A percentile compares a stretch with the other conserved stretches of the same genome.
These are phyloP conservation scores for Callinectes sapidus DNA, from an alignment of 2,888 invertebrate species.

Conservation along the genomic window DNA sequence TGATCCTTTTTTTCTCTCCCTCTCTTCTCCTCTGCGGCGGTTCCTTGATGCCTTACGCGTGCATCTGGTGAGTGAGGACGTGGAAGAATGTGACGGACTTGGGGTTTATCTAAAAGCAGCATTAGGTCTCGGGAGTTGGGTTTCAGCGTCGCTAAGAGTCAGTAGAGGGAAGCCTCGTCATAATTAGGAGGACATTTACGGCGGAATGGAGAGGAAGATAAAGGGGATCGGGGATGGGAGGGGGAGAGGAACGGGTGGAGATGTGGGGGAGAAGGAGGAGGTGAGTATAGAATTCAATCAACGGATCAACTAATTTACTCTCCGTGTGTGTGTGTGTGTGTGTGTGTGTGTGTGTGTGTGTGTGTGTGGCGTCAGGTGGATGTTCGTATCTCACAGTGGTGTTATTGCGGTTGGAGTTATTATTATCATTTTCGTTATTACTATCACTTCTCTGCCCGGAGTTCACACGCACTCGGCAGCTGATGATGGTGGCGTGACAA, in stretches of 20 bases:
- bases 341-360: not conserved
- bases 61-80: not conserved
- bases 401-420: not conserved
- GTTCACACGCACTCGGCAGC: not conserved
- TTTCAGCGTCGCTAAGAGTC: conserved; percentile 2
- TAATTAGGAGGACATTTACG: conserved; percentile 19
- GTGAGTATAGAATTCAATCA: not conserved
- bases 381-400: not conserved
- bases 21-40: not conserved
- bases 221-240: not conserved
- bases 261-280: not conserved
- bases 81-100: conserved; percentile 8
- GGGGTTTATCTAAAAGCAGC: not conserved
- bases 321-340: not conserved
- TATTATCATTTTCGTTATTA: not conserved
- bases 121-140: not conserved
- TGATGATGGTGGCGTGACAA: not conserved
- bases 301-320: not conserved
- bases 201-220: not conserved
- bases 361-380: not conserved
- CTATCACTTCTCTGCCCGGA: not conserved
- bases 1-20: not conserved
- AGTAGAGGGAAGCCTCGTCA: not conserved
- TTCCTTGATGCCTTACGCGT: conserved; percentile 14
- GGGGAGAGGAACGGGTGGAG: not conserved